A percentile compares a stretch with the other conserved stretches of the same genome.
Conservation (phyloP, 1,140 invertebrate genomes). For the Spodoptera litura region DNA sequence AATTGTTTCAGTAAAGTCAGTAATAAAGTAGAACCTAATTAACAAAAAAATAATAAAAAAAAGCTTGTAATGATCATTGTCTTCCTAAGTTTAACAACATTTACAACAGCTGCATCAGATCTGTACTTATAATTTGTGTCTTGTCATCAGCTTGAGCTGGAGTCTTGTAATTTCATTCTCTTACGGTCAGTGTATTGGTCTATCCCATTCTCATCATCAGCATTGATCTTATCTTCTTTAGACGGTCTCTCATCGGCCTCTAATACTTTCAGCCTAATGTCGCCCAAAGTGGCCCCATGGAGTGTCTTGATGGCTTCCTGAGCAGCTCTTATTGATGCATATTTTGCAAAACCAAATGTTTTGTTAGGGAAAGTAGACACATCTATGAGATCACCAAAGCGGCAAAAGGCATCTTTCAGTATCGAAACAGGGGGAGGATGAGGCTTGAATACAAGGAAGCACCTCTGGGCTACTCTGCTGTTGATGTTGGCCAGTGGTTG, state of each 20-base stretch:
- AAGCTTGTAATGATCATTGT: constrained; percentile 6
- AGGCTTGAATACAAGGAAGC: constrained; percentile 93
- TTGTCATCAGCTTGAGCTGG: constrained; percentile 39
- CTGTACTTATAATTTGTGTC: constrained; percentile 49
- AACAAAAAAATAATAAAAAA: constrained; percentile 29
- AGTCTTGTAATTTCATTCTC: constrained; percentile 70
- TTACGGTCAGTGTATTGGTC: constrained; percentile 69
- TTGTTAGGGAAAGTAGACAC: constrained; percentile 95
- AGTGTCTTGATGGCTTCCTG: constrained; percentile 91
- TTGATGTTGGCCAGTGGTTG: constrained; percentile 89
- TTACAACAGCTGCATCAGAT: constrained; percentile 37
- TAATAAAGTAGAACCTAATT: constrained; percentile 2
- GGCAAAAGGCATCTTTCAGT: constrained; percentile 95
- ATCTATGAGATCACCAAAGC: constrained; percentile 97
- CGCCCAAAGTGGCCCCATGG: constrained; percentile 93
- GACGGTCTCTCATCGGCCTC: constrained; percentile 92
- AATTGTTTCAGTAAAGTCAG: constrained; percentile 22
- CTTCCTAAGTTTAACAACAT: constrained; percentile 3
- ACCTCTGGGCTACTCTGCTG: constrained; percentile 71
- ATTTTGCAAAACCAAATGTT: constrained; percentile 97
- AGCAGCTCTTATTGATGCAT: constrained; percentile 92
- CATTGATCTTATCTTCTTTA: constrained; percentile 59
- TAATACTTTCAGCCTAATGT: constrained; percentile 94
- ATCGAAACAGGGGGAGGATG: constrained; percentile 92
- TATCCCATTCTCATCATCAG: constrained; percentile 58